Percentiles rank a stretch among this genome's conserved stretches.
Evolutionary conservation across 2,113 vertebrate species (phyloP).

Genomic region (Crotalus horridus): DNA sequence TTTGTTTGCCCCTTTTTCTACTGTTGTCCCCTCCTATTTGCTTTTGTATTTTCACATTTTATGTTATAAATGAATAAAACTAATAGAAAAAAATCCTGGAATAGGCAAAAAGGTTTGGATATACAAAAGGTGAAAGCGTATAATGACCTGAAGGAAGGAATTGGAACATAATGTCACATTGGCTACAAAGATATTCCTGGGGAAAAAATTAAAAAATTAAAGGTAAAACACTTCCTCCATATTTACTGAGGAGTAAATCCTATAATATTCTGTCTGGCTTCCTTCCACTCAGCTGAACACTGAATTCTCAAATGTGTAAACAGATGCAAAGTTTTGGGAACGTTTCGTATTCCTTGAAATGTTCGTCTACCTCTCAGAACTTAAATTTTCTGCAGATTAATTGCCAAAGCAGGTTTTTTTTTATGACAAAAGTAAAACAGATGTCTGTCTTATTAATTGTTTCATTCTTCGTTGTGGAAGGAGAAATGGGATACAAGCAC

Average conservation of each 20-base stretch:
- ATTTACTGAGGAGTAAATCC: neutral
- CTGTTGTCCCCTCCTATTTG: too few relatives aligned
- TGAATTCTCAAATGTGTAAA: neutral
- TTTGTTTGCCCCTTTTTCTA: too few relatives aligned
- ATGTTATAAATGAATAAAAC: too few relatives aligned
- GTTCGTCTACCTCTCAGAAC: neutral
- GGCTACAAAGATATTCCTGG: neutral
- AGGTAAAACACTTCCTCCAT: neutral
- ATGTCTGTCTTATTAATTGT: neutral
- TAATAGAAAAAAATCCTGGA: neutral
- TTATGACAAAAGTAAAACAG: neutral
- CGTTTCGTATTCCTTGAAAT: neutral
- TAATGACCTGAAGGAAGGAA: neutral
- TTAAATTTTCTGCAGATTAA: neutral
- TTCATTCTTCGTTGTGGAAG: neutral
- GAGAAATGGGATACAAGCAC: neutral
- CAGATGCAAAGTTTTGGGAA: neutral
- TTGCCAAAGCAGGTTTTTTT: neutral
- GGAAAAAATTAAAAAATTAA: neutral
- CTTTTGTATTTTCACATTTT: too few relatives aligned
- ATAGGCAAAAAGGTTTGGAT: too few relatives aligned
- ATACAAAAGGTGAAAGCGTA: neutral
- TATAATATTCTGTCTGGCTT: neutral
- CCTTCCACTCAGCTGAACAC: neutral
- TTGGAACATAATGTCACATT: neutral